Conservation (phyloP, 2,113 vertebrate genomes). For the Tragelaphus strepsiceros region DNA sequence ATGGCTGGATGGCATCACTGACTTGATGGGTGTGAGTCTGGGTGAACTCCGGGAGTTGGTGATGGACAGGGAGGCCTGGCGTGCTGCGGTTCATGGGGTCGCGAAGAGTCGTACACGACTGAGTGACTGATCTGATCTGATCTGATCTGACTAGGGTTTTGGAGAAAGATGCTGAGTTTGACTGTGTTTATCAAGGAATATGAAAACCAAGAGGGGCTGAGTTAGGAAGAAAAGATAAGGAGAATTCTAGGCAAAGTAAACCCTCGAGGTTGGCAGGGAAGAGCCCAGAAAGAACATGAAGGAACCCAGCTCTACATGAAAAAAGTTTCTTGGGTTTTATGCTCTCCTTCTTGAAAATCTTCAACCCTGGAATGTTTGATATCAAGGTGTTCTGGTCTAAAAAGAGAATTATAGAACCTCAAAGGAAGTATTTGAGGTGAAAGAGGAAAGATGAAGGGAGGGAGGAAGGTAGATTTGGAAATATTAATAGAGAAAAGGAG, state of each 20-base stretch:
- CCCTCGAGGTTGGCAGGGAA: not conserved
- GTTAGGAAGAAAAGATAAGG: not conserved
- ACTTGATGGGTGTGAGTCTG: no score
- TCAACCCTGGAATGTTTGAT: not conserved
- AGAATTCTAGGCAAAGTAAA: constrained; percentile 18
- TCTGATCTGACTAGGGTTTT: not conserved
- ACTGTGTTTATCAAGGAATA: not conserved
- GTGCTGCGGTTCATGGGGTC: no score
- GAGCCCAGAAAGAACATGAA: constrained; percentile 47
- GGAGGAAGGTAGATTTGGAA: not conserved
- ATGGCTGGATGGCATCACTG: no score
- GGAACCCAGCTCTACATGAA: not conserved
- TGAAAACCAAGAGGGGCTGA: not conserved
- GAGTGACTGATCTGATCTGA: no score
- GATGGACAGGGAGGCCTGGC: no score
- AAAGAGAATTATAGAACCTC: not conserved
- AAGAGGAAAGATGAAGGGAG: not conserved
- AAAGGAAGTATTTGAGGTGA: not conserved
- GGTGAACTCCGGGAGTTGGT: no score
- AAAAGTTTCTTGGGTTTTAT: constrained; percentile 60
- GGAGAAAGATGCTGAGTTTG: constrained; percentile 11
- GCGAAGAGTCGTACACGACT: no score
- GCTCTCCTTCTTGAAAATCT: constrained; percentile 22
- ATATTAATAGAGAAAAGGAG: not conserved
- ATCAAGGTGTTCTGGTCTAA: not conserved